phyloP scores from a whole-genome alignment of 2,113 vertebrate species.

The Syngnathus scovelli region DNA sequence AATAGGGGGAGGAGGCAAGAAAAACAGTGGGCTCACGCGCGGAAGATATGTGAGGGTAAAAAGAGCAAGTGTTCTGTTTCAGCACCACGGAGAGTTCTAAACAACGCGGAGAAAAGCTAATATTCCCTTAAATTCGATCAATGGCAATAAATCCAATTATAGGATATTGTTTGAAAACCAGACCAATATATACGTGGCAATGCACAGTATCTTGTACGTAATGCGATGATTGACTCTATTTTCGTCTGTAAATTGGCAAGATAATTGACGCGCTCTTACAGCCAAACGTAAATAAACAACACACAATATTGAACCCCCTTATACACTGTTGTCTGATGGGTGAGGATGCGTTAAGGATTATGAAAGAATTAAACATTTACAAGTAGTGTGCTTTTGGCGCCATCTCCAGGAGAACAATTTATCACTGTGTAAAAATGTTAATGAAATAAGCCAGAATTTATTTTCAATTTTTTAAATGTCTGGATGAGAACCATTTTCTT shows the following conservation, averaged over 20 bases:
- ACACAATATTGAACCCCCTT: too few species aligned
- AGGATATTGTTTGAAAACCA: background rate
- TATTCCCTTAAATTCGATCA: background rate
- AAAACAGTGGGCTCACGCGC: background rate
- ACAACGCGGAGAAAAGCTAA: background rate
- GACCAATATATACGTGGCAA: background rate
- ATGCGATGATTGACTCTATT: background rate
- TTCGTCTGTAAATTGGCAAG: background rate
- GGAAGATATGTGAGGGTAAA: background rate
- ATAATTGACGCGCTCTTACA: background rate
- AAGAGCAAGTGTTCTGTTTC: conserved; percentile 25
- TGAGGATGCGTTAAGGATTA: background rate
- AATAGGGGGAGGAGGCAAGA: background rate
- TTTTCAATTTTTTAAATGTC: background rate
- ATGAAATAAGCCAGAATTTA: too few species aligned
- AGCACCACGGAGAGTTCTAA: conserved; percentile 61
- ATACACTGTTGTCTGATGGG: background rate
- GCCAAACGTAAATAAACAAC: background rate
- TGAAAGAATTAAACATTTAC: background rate
- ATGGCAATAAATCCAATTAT: background rate
- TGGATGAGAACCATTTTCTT: background rate
- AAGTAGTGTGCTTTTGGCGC: conserved; percentile 17
- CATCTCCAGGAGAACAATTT: conserved; percentile 32
- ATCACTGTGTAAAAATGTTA: too few species aligned
- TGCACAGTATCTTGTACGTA: background rate